Base-by-base conservation (phyloP, 2,797 vertebrate genomes). In the Pipistrellus pygmaeus region DNA sequence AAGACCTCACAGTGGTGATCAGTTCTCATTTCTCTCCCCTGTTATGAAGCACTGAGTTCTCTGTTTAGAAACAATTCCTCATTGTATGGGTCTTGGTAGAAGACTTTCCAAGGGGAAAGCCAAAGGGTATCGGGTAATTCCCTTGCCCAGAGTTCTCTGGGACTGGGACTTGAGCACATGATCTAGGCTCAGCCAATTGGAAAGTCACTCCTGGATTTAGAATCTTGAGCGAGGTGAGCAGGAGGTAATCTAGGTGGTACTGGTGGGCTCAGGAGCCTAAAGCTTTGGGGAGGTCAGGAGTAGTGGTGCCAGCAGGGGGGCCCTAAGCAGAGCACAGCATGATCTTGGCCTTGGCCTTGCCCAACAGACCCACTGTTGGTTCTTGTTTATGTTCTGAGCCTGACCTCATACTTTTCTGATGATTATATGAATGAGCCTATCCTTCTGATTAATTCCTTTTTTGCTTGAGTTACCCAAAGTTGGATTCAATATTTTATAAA, bases 401-500 rank as follows among this genome's bases (percentile, higher is more conserved):
- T 66, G 2, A 89, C 44, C 53, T 80, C 83, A 85, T 27, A 53
- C 23, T 91, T 82, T 81, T 62, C 53, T 92, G 53, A 38, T 38
- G 66, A 44, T 84, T 25, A 13, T 51, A 25, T 75, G n/a, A 89
- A 83, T 2, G 17, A 41, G 32, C 11, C 18, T 77, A 51, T 57
- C 85, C 32, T 90, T 91, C 48, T 64, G 46, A 71, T 73, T n/a
- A 68, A 82, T 68, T 72, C n/a, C 66, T 64, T 90, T 95, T 90
- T 84, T 41, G 35, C 73, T 66, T 77, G 64, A 32, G 27, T 55
- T 93, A 84, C 68, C 60, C 66, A 84, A 77, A 87, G n/a, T 17
- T 89, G 51, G 25, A 72, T 21, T 95, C 71, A 25, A 1, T 38
- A 55, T 89, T 88, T 81, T 76, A 41, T 76, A 86, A 87, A 81